These are phyloP conservation scores for Caerostris darwini DNA, from an alignment of 1,140 invertebrate species.

Conservation along the genomic window DNA sequence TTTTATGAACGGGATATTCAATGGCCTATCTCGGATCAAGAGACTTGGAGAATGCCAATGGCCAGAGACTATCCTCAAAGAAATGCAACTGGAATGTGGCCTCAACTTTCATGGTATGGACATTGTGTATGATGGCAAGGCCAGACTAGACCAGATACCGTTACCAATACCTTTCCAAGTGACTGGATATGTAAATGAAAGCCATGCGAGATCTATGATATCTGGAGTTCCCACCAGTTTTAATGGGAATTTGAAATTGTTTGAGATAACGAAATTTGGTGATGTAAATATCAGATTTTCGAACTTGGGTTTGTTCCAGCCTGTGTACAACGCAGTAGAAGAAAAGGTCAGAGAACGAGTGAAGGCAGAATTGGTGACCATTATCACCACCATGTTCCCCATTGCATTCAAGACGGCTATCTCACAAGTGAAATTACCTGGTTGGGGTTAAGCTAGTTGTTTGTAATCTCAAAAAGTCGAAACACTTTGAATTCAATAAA, in stretches of 20 bases:
- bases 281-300: conserved; percentile 48
- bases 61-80: conserved; percentile 2
- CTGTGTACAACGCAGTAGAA: conserved; percentile 52
- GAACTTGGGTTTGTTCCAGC: conserved; percentile 56
- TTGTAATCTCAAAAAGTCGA: too few species aligned
- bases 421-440: conserved; percentile 25
- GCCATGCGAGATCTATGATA: neutral
- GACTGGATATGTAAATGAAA: conserved; percentile 67
- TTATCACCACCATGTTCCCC: conserved; percentile 49
- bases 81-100: conserved; percentile 50
- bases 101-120: conserved; percentile 60
- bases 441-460: neutral
- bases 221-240: conserved; percentile 51
- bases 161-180: conserved; percentile 54
- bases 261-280: conserved; percentile 61
- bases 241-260: conserved; percentile 40
- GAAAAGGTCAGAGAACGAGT: conserved; percentile 44
- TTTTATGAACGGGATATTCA: conserved; percentile 50
- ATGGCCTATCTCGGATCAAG: conserved; percentile 27
- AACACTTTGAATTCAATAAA: too few species aligned
- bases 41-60: conserved; percentile 37
- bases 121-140: conserved; percentile 55
- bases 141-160: conserved; percentile 28
- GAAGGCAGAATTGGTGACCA: neutral
- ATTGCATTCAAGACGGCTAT: conserved; percentile 44